phyloP scores from a whole-genome alignment of 2,113 vertebrate species.

The Eudyptes chrysolophus region DNA sequence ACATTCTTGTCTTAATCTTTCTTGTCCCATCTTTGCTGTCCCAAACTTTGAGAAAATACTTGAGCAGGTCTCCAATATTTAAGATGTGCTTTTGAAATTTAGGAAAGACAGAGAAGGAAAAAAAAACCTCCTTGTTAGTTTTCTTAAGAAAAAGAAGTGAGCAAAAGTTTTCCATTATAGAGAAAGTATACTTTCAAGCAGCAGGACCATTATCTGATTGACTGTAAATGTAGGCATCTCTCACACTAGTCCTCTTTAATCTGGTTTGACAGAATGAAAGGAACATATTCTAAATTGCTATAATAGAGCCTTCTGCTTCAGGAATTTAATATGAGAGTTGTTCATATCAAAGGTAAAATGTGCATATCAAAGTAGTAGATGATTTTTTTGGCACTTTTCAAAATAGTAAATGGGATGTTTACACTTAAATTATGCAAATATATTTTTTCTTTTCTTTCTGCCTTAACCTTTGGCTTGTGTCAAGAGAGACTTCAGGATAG shows the following conservation, averaged over 20 bases:
- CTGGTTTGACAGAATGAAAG: slow-evolving; percentile 11
- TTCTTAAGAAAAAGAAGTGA: background rate
- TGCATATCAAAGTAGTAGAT: background rate
- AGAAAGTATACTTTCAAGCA: background rate
- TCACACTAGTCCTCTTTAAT: background rate
- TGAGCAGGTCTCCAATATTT: background rate
- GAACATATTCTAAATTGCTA: background rate
- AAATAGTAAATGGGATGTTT: background rate
- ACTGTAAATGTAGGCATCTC: background rate
- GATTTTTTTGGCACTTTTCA: background rate
- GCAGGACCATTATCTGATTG: background rate
- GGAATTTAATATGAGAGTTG: background rate
- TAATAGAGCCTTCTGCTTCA: background rate
- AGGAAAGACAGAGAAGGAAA: background rate
- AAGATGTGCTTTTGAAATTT: background rate
- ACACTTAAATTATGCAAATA: background rate
- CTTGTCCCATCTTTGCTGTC: background rate
- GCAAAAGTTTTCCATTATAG: background rate
- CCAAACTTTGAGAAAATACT: background rate
- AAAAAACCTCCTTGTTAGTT: background rate
- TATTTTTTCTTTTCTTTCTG: background rate
- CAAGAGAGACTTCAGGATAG: background rate
- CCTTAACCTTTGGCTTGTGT: background rate
- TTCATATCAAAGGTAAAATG: slow-evolving; percentile 8
- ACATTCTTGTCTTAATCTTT: background rate